phyloP scores from a whole-genome alignment of 2,888 invertebrate genomes.

The Ecdyonurus torrentis region DNA sequence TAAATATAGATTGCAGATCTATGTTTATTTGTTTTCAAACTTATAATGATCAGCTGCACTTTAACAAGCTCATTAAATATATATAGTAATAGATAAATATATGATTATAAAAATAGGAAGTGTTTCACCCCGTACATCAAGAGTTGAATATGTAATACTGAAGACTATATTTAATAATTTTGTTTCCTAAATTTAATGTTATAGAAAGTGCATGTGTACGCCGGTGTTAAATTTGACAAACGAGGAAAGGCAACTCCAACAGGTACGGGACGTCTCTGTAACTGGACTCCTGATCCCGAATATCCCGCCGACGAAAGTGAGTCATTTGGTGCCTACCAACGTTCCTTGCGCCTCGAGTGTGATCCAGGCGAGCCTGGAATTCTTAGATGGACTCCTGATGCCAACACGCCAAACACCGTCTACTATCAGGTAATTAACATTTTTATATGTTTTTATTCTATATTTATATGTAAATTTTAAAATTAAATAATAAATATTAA shows the following conservation, averaged over 20 bases:
- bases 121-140: no score
- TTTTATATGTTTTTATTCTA: neutral
- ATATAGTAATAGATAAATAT: no score
- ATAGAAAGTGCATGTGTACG: constrained; percentile 62
- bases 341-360: constrained; percentile 65
- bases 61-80: no score
- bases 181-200: constrained; percentile 14
- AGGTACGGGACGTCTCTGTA: constrained; percentile 69
- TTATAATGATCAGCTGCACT: no score
- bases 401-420: constrained; percentile 73
- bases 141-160: no score
- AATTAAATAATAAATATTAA: neutral
- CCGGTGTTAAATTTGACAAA: constrained; percentile 55
- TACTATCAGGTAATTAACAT: constrained; percentile 60
- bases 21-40: no score
- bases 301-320: constrained; percentile 67
- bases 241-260: constrained; percentile 52
- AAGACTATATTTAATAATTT: no score
- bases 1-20: no score
- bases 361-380: constrained; percentile 51
- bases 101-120: no score
- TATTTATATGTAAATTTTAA: neutral
- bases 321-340: constrained; percentile 80
- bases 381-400: constrained; percentile 74
- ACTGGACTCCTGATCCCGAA: constrained; percentile 64